Base-by-base conservation (phyloP, 92 coral and sea anemone species). In the Montipora capitata region DNA sequence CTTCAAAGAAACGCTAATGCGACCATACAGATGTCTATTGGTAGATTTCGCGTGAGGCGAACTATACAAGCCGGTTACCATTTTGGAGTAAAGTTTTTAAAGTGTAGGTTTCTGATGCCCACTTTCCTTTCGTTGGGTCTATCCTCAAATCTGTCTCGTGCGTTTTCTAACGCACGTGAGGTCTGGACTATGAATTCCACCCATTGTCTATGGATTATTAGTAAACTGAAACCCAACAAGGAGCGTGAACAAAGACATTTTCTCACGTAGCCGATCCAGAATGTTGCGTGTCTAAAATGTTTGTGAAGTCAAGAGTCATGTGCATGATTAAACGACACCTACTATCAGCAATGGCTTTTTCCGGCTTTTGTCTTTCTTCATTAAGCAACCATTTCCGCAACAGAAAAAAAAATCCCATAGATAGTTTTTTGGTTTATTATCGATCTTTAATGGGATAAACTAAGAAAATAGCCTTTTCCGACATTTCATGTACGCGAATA, bases 251-350 rank as follows among this genome's bases (percentile, higher is more conserved):
- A 9, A 9, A 7, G 15, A 27, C 76, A 81, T 68, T 68, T 54
- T 54, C 39, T 81, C 85, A 69, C 85, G 85, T 81, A 52, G 14
- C n/a, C 16, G 41, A 72, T 44, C 58, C 38, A 7, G 38, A 9
- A 5, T 72, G 77, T 48, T 10, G 77, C 77, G 77, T 73, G 41
- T 49, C 15, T 45, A 4, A 12, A 27, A 73, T 73, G 77, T 56
- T 56, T 45, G 1, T 3, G 52, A 14, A 10, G 74, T 69, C 74
- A 69, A 20, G 41, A 40, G 74, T 41, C 61, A 2, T 17, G 35
- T 27, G 35, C 35, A 27, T 27, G n/a, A 39, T 48, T 48, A 18
- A 10, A 7, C 11, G 59, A 56, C 61, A 73, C 77, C 57, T 48
- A 10, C 61, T n/a, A n/a, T 45, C 54, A 48, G 10, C 52, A 10